A percentile compares a stretch with the other conserved stretches of the same genome.
These are phyloP conservation scores for Drosophila paranaensis DNA, from an alignment of 2,888 invertebrate species.

Conservation along the genomic window DNA sequence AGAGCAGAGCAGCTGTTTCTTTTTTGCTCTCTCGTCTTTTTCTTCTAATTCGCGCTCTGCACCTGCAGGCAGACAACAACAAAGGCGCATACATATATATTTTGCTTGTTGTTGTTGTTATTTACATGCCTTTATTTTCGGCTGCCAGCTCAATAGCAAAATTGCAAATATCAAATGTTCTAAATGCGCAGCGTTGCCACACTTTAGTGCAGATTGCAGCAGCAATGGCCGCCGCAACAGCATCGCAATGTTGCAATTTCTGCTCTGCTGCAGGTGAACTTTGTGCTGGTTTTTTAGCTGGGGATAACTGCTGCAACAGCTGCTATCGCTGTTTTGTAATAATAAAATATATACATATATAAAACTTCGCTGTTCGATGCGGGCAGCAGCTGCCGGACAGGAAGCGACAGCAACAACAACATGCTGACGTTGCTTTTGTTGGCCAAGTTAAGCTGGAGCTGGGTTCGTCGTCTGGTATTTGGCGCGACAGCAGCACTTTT, in stretches of 20 bases:
- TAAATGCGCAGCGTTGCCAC: conserved; percentile 45
- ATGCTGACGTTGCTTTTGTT: conserved; percentile 56
- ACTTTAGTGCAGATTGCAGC: conserved; percentile 6
- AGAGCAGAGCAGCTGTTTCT: conserved; percentile 66
- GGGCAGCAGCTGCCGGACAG: conserved; percentile 63
- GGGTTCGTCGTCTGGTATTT: conserved; percentile 39
- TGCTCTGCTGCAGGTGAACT: conserved; percentile 62
- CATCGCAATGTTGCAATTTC: conserved; percentile 47
- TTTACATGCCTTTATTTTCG: conserved; percentile 52
- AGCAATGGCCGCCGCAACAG: not conserved
- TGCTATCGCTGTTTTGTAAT: conserved; percentile 38
- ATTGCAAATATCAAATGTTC: conserved; percentile 50
- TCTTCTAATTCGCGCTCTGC: conserved; percentile 32
- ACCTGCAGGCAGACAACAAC: conserved; percentile 52
- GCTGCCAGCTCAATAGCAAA: conserved; percentile 45
- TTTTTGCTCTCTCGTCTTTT: conserved; percentile 2
- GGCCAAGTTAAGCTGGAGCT: conserved; percentile 32
- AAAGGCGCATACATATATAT: not conserved
- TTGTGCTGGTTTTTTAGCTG: conserved; percentile 39
- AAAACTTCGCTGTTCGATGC: conserved; percentile 8
- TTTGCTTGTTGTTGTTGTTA: conserved; percentile 18
- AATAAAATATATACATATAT: not conserved
- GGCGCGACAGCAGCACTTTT: conserved; percentile 25
- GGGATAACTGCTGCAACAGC: conserved; percentile 31
- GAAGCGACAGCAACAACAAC: conserved; percentile 46